Evolutionary conservation across 2,888 invertebrate species (phyloP).

Genomic region (Scotopteryx bipunctaria): DNA sequence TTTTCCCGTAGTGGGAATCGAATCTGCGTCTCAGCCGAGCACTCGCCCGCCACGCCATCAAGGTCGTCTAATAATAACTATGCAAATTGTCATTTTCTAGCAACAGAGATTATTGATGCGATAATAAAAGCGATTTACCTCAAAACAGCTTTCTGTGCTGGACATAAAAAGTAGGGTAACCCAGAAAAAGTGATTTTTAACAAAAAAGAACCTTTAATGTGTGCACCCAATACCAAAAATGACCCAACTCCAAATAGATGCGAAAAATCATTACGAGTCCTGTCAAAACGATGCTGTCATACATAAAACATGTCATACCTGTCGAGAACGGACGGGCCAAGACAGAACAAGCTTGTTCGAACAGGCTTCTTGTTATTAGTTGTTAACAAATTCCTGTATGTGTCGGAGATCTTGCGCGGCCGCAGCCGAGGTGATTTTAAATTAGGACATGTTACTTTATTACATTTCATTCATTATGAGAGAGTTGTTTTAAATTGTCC

Average conservation of each 20-base stretch:
- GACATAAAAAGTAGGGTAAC: too few relatives aligned
- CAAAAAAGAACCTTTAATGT: too few relatives aligned
- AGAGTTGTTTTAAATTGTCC: not conserved
- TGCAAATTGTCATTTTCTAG: too few relatives aligned
- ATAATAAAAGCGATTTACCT: too few relatives aligned
- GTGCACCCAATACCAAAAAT: conserved; percentile 1
- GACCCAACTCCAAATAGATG: not conserved
- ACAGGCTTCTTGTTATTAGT: conserved; percentile 36
- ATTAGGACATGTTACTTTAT: conserved; percentile 27
- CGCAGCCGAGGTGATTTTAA: conserved; percentile 18
- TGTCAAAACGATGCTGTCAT: conserved; percentile 3
- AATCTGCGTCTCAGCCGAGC: too few relatives aligned
- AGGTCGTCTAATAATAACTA: too few relatives aligned
- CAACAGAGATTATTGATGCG: too few relatives aligned
- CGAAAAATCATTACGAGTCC: not conserved
- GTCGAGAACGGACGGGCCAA: conserved; percentile 48
- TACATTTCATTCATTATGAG: conserved; percentile 9
- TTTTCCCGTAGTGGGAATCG: too few relatives aligned
- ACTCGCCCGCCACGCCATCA: too few relatives aligned
- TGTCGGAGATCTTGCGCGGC: conserved; percentile 29
- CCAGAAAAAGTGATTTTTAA: too few relatives aligned
- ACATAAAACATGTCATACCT: conserved; percentile 59
- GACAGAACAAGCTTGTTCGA: conserved; percentile 39
- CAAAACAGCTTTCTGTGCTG: too few relatives aligned
- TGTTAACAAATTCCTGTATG: conserved; percentile 33